phyloP scores from a whole-genome alignment of 2,888 invertebrate species.

The Lasioglossum morio region DNA sequence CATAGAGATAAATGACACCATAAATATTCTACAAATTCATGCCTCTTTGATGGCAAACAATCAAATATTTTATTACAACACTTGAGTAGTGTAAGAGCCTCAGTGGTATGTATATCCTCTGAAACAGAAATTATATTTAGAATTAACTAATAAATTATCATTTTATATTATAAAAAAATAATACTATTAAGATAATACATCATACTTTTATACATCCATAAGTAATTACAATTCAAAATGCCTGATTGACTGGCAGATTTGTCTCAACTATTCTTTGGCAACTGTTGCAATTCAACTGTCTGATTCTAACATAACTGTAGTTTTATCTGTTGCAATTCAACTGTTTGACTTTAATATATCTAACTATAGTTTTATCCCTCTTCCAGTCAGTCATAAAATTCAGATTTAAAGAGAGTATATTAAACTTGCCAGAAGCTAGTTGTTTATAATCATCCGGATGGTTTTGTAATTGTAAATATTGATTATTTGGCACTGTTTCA shows the following conservation, averaged over 20 bases:
- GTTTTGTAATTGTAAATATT: background rate
- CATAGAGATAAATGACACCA: constrained; percentile 23
- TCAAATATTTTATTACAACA: constrained; percentile 23
- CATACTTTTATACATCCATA: background rate
- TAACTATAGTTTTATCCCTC: background rate
- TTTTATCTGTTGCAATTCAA: too few species aligned
- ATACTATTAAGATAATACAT: background rate
- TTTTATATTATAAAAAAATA: background rate
- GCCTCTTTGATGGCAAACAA: constrained; percentile 22
- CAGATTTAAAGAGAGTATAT: background rate
- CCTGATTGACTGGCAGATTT: background rate
- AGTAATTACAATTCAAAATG: background rate
- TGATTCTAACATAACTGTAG: background rate
- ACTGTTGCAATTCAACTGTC: background rate
- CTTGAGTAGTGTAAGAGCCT: background rate
- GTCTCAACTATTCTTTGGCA: background rate
- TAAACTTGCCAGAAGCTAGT: background rate
- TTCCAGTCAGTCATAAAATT: too few species aligned
- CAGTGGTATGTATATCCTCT: background rate
- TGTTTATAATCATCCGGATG: background rate
- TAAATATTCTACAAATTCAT: constrained; percentile 18
- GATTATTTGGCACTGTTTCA: background rate
- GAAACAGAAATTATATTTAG: background rate
- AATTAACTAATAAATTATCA: background rate
- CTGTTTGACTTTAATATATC: too few species aligned